Evolutionary conservation across 2,888 invertebrate genomes (phyloP).

Genomic region (Sinohyriopsis cumingii): DNA sequence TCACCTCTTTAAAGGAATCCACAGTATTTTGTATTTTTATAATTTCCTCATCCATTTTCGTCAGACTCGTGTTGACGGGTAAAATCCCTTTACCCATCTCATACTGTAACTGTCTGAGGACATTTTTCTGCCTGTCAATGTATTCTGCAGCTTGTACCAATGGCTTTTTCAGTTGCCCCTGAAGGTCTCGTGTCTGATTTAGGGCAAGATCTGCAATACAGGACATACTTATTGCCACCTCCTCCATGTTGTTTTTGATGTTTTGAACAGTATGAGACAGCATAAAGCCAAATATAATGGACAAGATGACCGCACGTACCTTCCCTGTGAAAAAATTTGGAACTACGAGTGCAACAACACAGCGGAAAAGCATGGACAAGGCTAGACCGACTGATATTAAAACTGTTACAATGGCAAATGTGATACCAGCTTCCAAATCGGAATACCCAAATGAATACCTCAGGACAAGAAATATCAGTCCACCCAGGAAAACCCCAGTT

Average conservation of each 20-base stretch:
- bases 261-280: constrained; percentile 37
- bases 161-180: constrained; percentile 28
- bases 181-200: constrained; percentile 33
- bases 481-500: constrained; percentile 28
- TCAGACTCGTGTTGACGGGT: constrained; percentile 9
- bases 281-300: constrained; percentile 41
- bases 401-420: constrained; percentile 22
- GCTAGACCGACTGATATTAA: constrained; percentile 31
- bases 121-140: constrained; percentile 9
- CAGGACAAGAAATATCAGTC: constrained; percentile 25
- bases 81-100: constrained; percentile 10
- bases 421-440: constrained; percentile 20
- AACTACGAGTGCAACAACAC: constrained; percentile 35
- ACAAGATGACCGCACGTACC: constrained; percentile 34
- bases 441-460: constrained; percentile 34
- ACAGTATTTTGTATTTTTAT: too few relatives aligned
- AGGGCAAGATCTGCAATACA: constrained; percentile 44
- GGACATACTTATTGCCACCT: constrained; percentile 37
- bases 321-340: constrained; percentile 42
- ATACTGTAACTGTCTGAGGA: constrained; percentile 8
- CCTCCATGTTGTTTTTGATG: constrained; percentile 37
- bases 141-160: constrained; percentile 19
- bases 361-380: constrained; percentile 32
- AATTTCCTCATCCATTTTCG: constrained; percentile 12
- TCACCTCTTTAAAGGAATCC: too few relatives aligned